phyloP scores from a whole-genome alignment of 2,797 vertebrate species.

The Dendrocincla tyrannina region DNA sequence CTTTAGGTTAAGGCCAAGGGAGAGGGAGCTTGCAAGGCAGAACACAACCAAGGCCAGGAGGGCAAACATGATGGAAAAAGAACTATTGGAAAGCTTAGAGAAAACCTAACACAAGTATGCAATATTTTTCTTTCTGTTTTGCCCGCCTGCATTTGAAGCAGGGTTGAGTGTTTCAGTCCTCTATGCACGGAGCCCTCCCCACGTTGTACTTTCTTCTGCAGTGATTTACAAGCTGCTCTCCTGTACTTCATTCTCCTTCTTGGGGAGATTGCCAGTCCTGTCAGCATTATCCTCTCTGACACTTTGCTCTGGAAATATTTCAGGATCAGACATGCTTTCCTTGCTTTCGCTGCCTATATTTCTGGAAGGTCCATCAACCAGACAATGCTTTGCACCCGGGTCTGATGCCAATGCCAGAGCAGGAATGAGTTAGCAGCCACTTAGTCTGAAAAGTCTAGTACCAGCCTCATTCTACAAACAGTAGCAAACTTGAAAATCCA shows the following conservation, averaged over 20 bases:
- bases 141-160: not conserved
- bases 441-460: not conserved
- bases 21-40: not conserved
- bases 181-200: not conserved
- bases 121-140: not conserved
- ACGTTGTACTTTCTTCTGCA: not conserved
- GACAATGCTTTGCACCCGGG: not conserved
- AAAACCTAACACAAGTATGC: not conserved
- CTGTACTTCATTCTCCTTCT: conserved; percentile 14
- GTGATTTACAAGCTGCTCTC: conserved; percentile 55
- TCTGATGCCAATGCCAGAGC: not conserved
- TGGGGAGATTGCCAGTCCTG: conserved; percentile 18
- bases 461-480: not conserved
- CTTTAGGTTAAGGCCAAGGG: not conserved
- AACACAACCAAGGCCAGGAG: not conserved
- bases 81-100: not conserved
- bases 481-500: conserved; percentile 57
- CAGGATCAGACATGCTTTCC: conserved; percentile 34
- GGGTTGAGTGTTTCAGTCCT: not conserved
- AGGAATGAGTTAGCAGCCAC: conserved; percentile 36
- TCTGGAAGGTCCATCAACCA: conserved; percentile 30
- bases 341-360: conserved; percentile 32
- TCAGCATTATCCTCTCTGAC: conserved; percentile 51
- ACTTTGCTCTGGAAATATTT: conserved; percentile 52
- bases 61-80: not conserved